Evolutionary conservation across 2,888 invertebrate species (phyloP).

Genomic region (Nebria salina): DNA sequence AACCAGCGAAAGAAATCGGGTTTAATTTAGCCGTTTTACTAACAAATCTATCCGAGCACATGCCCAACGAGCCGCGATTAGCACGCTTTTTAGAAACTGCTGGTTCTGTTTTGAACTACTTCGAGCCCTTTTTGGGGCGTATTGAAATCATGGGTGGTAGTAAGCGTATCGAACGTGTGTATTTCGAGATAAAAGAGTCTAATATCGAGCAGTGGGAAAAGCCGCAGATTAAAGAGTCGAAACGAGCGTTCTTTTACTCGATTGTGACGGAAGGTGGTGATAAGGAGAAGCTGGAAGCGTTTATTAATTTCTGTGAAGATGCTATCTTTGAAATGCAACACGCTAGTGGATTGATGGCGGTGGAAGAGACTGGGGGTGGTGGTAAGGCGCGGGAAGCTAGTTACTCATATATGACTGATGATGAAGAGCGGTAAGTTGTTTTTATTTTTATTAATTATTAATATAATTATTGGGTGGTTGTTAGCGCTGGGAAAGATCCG

Average conservation of each 20-base stretch:
- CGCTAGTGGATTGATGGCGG: conserved; percentile 95
- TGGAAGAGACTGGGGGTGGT: conserved; percentile 82
- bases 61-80: conserved; percentile 97
- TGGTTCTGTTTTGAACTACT: conserved; percentile 95
- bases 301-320: conserved; percentile 99
- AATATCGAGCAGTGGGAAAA: conserved; percentile 99
- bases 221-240: conserved; percentile 99
- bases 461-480: too few relatives aligned
- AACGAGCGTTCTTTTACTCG: conserved; percentile 98
- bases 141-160: conserved; percentile 98
- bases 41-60: conserved; percentile 98
- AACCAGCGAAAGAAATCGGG: conserved; percentile 98
- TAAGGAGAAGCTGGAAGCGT: conserved; percentile 97
- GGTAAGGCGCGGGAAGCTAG: conserved; percentile 83
- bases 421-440: conserved; percentile 77
- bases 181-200: conserved; percentile 99
- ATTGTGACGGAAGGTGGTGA: conserved; percentile 99
- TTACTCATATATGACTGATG: conserved; percentile 86
- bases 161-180: conserved; percentile 96
- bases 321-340: conserved; percentile 99
- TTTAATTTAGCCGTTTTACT: conserved; percentile 98
- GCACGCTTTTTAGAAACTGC: conserved; percentile 96
- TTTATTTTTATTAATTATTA: conserved; percentile 14
- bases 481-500: conserved; percentile 77
- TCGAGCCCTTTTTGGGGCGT: conserved; percentile 96